Percentiles rank a stretch among this genome's conserved stretches.
Conservation (phyloP, 2,113 vertebrate species). For the Acrocephalus kingi region DNA sequence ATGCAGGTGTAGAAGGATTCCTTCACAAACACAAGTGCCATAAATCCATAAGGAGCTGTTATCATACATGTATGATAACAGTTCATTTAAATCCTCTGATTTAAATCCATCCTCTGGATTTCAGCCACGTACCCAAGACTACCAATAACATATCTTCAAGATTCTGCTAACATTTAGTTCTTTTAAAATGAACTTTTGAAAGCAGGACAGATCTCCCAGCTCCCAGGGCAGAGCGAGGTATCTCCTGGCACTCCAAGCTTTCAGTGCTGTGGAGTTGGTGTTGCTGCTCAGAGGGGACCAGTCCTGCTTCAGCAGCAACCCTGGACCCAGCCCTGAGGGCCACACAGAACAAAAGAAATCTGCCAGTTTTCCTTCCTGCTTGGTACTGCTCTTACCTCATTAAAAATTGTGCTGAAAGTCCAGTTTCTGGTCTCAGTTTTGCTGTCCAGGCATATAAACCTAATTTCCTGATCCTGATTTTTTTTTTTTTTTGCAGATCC, state of each 20-base stretch:
- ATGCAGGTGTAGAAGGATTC: background rate
- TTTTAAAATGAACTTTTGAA: background rate
- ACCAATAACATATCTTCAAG: background rate
- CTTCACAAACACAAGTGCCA: background rate
- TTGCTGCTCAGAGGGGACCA: background rate
- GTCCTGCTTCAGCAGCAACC: background rate
- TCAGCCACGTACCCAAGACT: background rate
- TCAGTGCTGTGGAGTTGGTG: fast-evolving
- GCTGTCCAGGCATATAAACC: background rate
- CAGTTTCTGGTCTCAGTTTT: background rate
- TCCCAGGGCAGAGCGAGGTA: fast-evolving
- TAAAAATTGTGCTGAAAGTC: background rate
- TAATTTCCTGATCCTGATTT: background rate
- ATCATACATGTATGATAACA: too few relatives aligned
- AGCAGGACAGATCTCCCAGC: background rate
- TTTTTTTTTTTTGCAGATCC: background rate
- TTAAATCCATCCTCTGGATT: background rate
- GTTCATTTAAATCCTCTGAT: background rate
- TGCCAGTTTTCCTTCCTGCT: background rate
- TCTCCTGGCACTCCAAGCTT: background rate
- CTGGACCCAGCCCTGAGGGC: background rate
- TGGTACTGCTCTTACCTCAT: background rate
- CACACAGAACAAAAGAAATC: background rate
- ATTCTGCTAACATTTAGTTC: background rate
- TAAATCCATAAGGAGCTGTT: background rate